Base-by-base conservation (phyloP, 2,797 vertebrate genomes). In the Diplodus puntazzo region DNA sequence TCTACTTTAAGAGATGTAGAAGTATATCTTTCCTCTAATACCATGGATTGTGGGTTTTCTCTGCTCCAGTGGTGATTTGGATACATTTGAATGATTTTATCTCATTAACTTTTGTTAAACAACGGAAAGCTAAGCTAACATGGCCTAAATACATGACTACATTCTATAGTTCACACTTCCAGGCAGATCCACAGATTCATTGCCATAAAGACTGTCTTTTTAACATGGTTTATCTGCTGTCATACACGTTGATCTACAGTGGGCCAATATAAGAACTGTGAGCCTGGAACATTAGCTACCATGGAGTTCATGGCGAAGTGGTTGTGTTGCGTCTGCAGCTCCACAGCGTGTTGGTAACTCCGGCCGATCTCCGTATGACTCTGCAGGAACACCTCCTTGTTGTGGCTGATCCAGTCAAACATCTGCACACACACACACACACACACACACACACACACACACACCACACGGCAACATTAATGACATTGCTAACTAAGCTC, bases 371-470 rank as follows among this genome's bases (percentile, higher is more conserved):
- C 98, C 0, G 98, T 99, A 93, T 99, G 98, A 83, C 97, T 98
- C 95, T 99, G 97, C 52, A 99, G 96, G 92, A 99, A 99, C 88
- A 99, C 79, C 63, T 99, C 98, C 82, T 99, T 99, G 92, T 99
- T 99, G 97, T 99, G 98, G 91, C 97, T 97, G 96, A 99, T 99
- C 98, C 98, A 99, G 93, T 99, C 98, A 1, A 99, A 99, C 98
- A 99, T 99, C 98, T 99, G 88, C 65, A 86, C 43, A 17, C 18
- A 21, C 39, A 62, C 20, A 34, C 27, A 59, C 61, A 45, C 14
- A 83, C 25, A 25, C 25, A 25, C 25, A 25, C 65, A 86, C 45
- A 18, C 18, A 21, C 39, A 62, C 20, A 34, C 27, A 59, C 61
- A 45, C 14, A 83, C 20, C 27, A 58, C 60, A 45, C 11, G 42